phyloP scores from a whole-genome alignment of 2,888 invertebrate species.

The Phengaris arion region DNA sequence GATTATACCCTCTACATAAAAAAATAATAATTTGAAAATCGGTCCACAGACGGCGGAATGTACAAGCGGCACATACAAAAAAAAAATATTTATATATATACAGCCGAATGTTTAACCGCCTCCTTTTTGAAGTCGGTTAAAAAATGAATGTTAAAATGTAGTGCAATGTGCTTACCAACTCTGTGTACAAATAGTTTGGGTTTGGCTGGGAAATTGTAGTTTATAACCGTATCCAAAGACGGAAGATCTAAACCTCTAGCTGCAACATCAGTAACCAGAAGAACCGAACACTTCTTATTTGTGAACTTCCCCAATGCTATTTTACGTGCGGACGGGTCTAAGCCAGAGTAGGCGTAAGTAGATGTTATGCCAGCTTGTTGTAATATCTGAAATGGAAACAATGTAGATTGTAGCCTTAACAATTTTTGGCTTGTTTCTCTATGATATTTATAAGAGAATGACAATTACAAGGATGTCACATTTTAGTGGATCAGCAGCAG shows the following conservation, averaged over 20 bases:
- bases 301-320: slow-evolving; percentile 95
- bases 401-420: background rate
- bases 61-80: no score
- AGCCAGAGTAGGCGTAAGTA: slow-evolving; percentile 94
- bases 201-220: slow-evolving; percentile 97
- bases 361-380: slow-evolving; percentile 88
- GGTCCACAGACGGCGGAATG: no score
- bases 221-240: slow-evolving; percentile 96
- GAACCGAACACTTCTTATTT: slow-evolving; percentile 87
- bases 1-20: no score
- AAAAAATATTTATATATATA: no score
- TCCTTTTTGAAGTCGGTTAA: no score
- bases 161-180: slow-evolving; percentile 85
- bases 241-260: slow-evolving; percentile 99
- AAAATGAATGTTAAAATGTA: background rate
- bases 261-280: slow-evolving; percentile 98
- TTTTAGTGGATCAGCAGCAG: no score
- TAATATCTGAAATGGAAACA: slow-evolving; percentile 79
- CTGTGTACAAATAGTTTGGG: slow-evolving; percentile 98
- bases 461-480: no score
- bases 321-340: slow-evolving; percentile 96
- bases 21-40: no score
- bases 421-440: background rate
- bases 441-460: no score
- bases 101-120: no score